phyloP scores from a whole-genome alignment of 2,888 invertebrate species.

The Pocota personata region DNA sequence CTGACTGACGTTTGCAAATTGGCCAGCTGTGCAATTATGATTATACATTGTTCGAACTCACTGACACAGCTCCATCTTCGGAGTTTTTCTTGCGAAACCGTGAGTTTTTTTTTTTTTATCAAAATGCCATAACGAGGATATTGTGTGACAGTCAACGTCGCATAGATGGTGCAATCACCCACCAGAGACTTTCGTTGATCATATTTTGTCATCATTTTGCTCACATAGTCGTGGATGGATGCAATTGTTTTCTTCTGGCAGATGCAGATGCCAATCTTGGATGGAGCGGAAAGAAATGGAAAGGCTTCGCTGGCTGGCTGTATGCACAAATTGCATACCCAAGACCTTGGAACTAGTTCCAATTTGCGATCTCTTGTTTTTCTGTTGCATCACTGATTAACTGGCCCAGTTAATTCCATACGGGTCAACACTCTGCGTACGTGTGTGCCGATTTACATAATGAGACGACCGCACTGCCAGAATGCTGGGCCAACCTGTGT shows the following conservation, averaged over 20 bases:
- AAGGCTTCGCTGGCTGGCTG: constrained; percentile 14
- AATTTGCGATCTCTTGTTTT: constrained; percentile 33
- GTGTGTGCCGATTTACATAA: constrained; percentile 31
- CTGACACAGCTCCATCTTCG: background rate
- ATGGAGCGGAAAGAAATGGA: constrained; percentile 18
- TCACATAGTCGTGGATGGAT: constrained; percentile 12
- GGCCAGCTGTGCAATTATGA: constrained; percentile 11
- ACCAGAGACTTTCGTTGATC: background rate
- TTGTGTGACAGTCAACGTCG: constrained; percentile 12
- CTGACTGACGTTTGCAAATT: constrained; percentile 15
- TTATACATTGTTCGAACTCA: constrained; percentile 1
- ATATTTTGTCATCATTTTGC: background rate
- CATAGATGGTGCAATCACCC: constrained; percentile 14
- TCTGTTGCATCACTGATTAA: constrained; percentile 50
- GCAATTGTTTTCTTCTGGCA: constrained; percentile 12
- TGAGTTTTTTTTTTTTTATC: background rate
- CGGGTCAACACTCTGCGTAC: constrained; percentile 52
- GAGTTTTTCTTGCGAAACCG: constrained; percentile 2
- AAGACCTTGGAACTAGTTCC: constrained; percentile 65
- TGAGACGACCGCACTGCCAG: constrained; percentile 1
- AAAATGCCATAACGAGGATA: constrained; percentile 24
- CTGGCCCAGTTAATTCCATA: constrained; percentile 47
- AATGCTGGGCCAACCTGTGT: constrained; percentile 15
- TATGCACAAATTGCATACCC: constrained; percentile 48
- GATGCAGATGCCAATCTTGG: background rate